Conservation (phyloP, 2,797 vertebrate genomes). For the Sebastes elongatus region DNA sequence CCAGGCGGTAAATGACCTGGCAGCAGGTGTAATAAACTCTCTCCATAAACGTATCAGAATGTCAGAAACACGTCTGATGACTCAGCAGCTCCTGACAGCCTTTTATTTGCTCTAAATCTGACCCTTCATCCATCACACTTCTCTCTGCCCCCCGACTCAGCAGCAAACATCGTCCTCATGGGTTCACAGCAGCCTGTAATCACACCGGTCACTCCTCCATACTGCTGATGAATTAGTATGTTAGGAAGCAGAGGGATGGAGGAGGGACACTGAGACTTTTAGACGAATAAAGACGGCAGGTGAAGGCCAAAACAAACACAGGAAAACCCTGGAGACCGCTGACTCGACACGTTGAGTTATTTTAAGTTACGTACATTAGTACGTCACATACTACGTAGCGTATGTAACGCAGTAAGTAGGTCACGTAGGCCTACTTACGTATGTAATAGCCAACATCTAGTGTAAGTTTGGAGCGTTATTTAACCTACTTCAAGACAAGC, state of each 20-base stretch:
- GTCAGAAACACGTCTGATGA: slow-evolving; percentile 3
- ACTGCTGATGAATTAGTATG: neutral
- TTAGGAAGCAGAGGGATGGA: neutral
- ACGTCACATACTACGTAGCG: no score
- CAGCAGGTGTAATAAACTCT: slow-evolving; percentile 12
- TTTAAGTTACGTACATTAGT: no score
- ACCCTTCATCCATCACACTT: slow-evolving; percentile 18
- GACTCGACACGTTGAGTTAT: no score
- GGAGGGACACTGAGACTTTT: neutral
- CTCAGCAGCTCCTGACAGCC: slow-evolving; percentile 19
- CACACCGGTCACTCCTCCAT: neutral
- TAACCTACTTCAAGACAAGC: no score
- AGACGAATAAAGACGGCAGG: neutral
- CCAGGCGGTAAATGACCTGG: neutral
- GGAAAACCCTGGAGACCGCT: no score
- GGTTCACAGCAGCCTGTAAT: neutral
- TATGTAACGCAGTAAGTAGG: no score
- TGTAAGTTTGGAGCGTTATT: no score
- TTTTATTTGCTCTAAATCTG: slow-evolving; percentile 28
- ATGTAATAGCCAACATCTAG: no score
- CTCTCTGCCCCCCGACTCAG: neutral
- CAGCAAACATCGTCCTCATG: neutral
- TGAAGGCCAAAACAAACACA: no score
- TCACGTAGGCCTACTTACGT: no score
- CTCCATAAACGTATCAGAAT: neutral